Evolutionary conservation across 2,113 vertebrate species (phyloP).

Genomic region (Marmota monax): DNA sequence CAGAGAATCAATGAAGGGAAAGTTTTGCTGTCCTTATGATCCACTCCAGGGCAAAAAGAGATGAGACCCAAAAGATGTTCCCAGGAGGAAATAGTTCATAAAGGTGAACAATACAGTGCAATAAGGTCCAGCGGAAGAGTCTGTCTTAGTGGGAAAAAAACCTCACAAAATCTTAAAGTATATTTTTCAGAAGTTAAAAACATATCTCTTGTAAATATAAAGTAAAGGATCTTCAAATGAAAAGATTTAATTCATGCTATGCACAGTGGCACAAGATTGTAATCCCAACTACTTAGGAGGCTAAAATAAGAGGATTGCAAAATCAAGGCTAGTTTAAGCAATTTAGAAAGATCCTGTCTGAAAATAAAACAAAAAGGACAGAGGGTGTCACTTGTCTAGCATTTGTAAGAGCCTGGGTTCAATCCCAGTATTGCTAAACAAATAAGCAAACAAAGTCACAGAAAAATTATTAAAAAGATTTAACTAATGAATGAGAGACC

Average conservation of each 20-base stretch:
- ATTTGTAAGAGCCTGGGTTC: no score
- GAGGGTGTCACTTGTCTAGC: no score
- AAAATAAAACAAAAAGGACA: no score
- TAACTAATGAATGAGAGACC: not conserved
- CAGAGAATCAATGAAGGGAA: not conserved
- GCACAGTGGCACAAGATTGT: no score
- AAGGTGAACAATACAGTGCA: not conserved
- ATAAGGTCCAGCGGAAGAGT: not conserved
- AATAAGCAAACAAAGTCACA: no score
- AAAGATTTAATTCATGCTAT: no score
- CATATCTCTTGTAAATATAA: not conserved
- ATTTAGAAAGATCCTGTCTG: no score
- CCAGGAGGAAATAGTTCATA: not conserved
- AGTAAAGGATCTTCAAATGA: not conserved
- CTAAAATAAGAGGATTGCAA: no score
- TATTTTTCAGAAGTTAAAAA: conserved; percentile 15
- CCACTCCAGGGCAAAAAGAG: not conserved
- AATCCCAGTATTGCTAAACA: no score
- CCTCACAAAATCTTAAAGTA: not conserved
- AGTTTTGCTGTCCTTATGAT: not conserved
- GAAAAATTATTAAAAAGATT: not conserved
- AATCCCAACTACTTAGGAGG: no score
- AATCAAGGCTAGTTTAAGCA: no score
- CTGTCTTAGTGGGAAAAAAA: not conserved
- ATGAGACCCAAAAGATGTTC: not conserved